Evolutionary conservation across 2,888 invertebrate genomes (phyloP).

Genomic region (Athripsodes cinereus): DNA sequence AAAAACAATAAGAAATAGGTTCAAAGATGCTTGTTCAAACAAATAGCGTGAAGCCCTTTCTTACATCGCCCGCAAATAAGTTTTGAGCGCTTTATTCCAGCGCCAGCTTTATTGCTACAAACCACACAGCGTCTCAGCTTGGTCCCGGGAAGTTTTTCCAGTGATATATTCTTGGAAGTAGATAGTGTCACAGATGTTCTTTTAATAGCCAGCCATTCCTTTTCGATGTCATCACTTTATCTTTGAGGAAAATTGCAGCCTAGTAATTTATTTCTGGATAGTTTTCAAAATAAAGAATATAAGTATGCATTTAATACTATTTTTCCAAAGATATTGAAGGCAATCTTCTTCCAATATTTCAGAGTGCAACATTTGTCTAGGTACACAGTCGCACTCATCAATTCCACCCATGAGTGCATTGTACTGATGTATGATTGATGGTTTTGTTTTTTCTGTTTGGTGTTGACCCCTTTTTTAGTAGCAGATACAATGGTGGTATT

Average conservation of each 20-base stretch:
- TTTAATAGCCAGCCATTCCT: not conserved
- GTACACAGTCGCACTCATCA: slow-evolving; percentile 29
- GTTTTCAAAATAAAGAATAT: slow-evolving; percentile 28
- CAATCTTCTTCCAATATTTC: slow-evolving; percentile 30
- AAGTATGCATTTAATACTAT: slow-evolving; percentile 30
- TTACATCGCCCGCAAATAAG: slow-evolving; percentile 27
- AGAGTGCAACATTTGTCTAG: slow-evolving; percentile 27
- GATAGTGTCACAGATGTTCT: not conserved
- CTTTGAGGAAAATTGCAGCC: slow-evolving; percentile 25
- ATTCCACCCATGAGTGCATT: slow-evolving; percentile 30
- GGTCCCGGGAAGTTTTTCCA: slow-evolving; percentile 25
- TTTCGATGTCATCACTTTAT: slow-evolving; percentile 6
- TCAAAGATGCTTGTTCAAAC: slow-evolving; percentile 18
- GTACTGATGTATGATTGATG: slow-evolving; percentile 18
- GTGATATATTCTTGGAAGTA: slow-evolving; percentile 5
- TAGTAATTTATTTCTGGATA: slow-evolving; percentile 24
- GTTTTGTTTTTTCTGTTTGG: not conserved
- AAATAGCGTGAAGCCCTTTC: slow-evolving; percentile 26
- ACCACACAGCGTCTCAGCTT: slow-evolving; percentile 26
- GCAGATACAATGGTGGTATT: not conserved
- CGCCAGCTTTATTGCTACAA: slow-evolving; percentile 24
- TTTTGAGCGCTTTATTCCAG: slow-evolving; percentile 23
- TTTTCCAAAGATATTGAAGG: slow-evolving; percentile 29
- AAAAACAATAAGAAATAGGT: not conserved
- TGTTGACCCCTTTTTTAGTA: not conserved